Base-by-base conservation (phyloP, 2,797 vertebrate species). In the Fistularia commersonii region DNA sequence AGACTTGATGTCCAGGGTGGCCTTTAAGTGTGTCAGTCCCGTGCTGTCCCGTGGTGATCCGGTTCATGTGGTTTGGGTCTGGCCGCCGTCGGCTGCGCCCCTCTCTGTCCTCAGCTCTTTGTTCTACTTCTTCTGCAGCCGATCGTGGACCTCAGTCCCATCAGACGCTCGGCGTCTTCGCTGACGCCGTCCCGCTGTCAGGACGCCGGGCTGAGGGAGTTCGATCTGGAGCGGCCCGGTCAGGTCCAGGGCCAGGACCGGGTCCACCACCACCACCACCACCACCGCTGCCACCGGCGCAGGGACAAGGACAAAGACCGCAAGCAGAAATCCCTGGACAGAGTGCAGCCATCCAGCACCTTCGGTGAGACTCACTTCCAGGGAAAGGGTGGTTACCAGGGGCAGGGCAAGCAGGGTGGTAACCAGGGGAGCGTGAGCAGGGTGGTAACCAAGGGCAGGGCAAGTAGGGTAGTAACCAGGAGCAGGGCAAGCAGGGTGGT, bases 81-180 rank as follows among this genome's bases (percentile, higher is more conserved):
- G 46, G 50, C 52, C 47, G 31, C 33, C 15, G 14, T 34, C n/a
- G 8, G n/a, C 9, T 34, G 23, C 2, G 2, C 11, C 56, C 40
- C 33, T 0, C 35, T 4, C 42, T 12, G 11, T 52, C 46, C 45
- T 49, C 9, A 46, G 9, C 1, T 32, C 44, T 51, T 11, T 52
- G 23, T 14, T 10, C 32, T 38, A 53, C 44, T 35, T 12, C 69
- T 61, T 36, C 46, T 36, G 13, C 85, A 99, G 97, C 93, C 94
- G 0, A 94, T 94, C 41, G 82, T 92, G 0, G 94, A 96, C 50
- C 80, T 91, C 37, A 98, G 95, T 70, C 95, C 96, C 48, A 97
- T 99, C 87, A 93, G 92, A 48, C 93, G 95, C 8, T 99, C 97
- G 0, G 88, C 94, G 2, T 98, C 97, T 69, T 97, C 95, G 0